Percentiles rank a stretch among this genome's conserved stretches.
These are phyloP conservation scores for Pundamilia nyererei DNA, from an alignment of 2,113 vertebrate genomes.

Conservation along the genomic window DNA sequence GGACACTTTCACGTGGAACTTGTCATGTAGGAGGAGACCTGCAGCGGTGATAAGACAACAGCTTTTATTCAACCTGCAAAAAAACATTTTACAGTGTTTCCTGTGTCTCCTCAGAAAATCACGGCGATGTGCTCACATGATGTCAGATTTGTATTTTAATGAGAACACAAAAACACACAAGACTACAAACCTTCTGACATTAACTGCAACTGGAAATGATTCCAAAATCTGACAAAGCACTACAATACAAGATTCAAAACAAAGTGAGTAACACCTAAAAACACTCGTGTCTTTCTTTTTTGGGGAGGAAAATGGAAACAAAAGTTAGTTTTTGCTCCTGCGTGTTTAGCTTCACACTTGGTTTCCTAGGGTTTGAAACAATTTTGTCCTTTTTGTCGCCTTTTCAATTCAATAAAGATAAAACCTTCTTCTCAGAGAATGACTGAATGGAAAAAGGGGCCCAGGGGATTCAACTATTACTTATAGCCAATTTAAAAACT, in stretches of 20 bases:
- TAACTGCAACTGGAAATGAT: not conserved
- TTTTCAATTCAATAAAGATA: not conserved
- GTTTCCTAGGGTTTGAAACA: not conserved
- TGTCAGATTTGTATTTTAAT: not conserved
- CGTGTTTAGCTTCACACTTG: not conserved
- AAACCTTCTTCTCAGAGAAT: not conserved
- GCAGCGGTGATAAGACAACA: not conserved
- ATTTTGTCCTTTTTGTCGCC: not conserved
- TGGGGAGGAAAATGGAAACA: not conserved
- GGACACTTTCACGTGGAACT: not conserved
- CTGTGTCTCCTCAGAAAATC: not conserved
- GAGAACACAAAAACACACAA: not conserved
- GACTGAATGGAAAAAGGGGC: not conserved
- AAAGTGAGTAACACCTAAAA: not conserved
- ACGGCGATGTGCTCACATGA: not conserved
- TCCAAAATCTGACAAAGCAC: not conserved
- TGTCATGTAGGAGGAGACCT: not conserved
- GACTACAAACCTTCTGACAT: not conserved
- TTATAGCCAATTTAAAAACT: not conserved
- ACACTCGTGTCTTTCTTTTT: not conserved
- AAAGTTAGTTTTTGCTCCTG: not conserved
- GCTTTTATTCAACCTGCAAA: not conserved
- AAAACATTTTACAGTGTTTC: not conserved
- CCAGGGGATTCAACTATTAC: not conserved
- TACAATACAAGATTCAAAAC: not conserved